Percentiles rank a stretch among this genome's conserved stretches.
Conservation (phyloP, 2,113 vertebrate genomes). For the Tichodroma muraria region DNA sequence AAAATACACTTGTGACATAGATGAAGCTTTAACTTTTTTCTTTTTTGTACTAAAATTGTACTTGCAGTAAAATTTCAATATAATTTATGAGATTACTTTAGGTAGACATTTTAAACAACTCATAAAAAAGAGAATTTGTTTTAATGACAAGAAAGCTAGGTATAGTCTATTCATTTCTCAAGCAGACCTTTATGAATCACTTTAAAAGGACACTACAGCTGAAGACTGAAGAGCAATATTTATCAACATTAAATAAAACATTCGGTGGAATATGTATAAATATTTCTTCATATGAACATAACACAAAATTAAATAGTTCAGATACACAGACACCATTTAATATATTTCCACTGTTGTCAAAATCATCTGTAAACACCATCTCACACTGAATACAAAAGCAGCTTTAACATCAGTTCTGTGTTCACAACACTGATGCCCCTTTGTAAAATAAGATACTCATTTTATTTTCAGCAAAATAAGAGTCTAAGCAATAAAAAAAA, state of each 20-base stretch:
- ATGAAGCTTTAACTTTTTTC: not conserved
- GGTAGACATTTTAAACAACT: not conserved
- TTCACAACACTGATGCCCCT: conserved; percentile 65
- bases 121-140: conserved; percentile 4
- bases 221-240: conserved; percentile 68
- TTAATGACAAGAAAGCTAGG: conserved; percentile 15
- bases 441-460: conserved; percentile 54
- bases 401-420: conserved; percentile 73
- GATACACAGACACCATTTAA: conserved; percentile 84
- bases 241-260: conserved; percentile 81
- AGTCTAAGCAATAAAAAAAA: conserved; percentile 18
- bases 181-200: conserved; percentile 61
- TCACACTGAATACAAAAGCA: conserved; percentile 86
- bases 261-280: conserved; percentile 79
- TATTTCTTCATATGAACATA: conserved; percentile 83
- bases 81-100: not conserved
- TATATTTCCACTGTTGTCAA: conserved; percentile 80
- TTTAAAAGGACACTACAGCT: conserved; percentile 62
- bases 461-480: conserved; percentile 51
- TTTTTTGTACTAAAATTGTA: not conserved
- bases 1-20: not conserved
- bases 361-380: conserved; percentile 88
- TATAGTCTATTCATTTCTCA: conserved; percentile 40
- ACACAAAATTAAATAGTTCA: conserved; percentile 81
- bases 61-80: not conserved